Conservation (phyloP, 2,797 vertebrate genomes). For the Esox lucius region DNA sequence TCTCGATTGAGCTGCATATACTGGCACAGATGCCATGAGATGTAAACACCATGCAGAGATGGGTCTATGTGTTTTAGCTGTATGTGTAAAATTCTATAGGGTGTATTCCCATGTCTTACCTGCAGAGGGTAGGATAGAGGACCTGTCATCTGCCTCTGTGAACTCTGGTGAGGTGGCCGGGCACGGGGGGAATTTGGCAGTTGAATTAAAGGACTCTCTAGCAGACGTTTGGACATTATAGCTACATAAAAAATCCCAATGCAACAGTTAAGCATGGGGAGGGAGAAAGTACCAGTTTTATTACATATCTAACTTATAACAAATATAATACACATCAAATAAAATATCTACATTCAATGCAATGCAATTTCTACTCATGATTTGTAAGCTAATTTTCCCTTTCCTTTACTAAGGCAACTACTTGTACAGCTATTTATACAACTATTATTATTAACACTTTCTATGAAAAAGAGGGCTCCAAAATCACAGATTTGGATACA, state of each 20-base stretch:
- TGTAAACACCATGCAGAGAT: too few relatives aligned
- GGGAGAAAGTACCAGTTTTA: slow-evolving; percentile 53
- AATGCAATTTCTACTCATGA: neutral
- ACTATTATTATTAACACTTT: neutral
- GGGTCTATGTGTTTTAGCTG: neutral
- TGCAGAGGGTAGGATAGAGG: slow-evolving; percentile 48
- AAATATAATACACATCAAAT: neutral
- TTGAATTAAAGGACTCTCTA: slow-evolving; percentile 69
- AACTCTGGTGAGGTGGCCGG: slow-evolving; percentile 36
- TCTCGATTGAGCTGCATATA: too few relatives aligned
- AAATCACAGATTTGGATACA: too few relatives aligned
- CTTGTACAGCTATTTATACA: too few relatives aligned
- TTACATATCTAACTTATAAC: slow-evolving; percentile 38
- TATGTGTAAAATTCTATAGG: neutral
- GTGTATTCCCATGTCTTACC: slow-evolving; percentile 48
- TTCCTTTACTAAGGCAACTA: too few relatives aligned
- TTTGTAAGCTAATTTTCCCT: too few relatives aligned
- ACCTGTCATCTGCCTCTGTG: slow-evolving; percentile 27
- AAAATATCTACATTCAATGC: neutral
- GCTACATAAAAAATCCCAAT: slow-evolving; percentile 64
- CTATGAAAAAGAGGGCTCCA: too few relatives aligned
- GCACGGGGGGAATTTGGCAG: slow-evolving; percentile 72
- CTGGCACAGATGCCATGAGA: too few relatives aligned
- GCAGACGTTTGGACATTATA: slow-evolving; percentile 76
- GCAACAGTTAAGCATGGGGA: slow-evolving; percentile 61